These are phyloP conservation scores for Pedicia rivosa DNA, from an alignment of 2,888 invertebrate species.

Conservation along the genomic window DNA sequence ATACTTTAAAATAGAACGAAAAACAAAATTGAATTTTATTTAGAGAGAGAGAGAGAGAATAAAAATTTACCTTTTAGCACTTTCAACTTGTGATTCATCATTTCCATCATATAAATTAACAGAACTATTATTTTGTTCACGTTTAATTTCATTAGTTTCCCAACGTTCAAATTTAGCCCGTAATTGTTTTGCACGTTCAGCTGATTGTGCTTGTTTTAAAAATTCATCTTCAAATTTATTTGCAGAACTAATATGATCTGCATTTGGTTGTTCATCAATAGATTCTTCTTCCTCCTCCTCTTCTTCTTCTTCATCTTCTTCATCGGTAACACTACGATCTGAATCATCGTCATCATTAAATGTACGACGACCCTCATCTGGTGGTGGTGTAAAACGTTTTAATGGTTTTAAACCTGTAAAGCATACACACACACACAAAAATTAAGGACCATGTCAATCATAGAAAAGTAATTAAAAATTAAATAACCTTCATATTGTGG, in stretches of 20 bases:
- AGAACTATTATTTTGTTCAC: constrained; percentile 33
- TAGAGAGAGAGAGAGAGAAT: background rate
- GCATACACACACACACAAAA: background rate
- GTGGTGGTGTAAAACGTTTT: constrained; percentile 81
- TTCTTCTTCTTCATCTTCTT: constrained; percentile 29
- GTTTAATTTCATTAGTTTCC: constrained; percentile 50
- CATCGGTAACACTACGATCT: constrained; percentile 30
- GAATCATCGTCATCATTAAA: constrained; percentile 28
- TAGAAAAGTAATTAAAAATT: background rate
- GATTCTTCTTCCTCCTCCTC: constrained; percentile 32
- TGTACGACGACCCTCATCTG: constrained; percentile 38
- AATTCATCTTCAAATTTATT: constrained; percentile 43
- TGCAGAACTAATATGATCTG: constrained; percentile 21
- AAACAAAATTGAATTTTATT: constrained; percentile 6
- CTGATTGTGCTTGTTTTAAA: constrained; percentile 55
- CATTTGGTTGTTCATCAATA: constrained; percentile 31
- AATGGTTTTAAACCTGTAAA: constrained; percentile 56
- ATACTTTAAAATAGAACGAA: constrained; percentile 37
- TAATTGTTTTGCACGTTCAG: constrained; percentile 69
- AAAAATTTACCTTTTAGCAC: constrained; percentile 52
- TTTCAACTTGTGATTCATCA: constrained; percentile 66
- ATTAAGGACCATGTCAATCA: too few species aligned
- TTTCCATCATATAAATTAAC: constrained; percentile 35
- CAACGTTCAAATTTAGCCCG: constrained; percentile 80
- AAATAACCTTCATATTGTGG: constrained; percentile 13